These are phyloP conservation scores for Pachycephala philippinensis DNA, from an alignment of 2,113 vertebrate species.

Conservation along the genomic window DNA sequence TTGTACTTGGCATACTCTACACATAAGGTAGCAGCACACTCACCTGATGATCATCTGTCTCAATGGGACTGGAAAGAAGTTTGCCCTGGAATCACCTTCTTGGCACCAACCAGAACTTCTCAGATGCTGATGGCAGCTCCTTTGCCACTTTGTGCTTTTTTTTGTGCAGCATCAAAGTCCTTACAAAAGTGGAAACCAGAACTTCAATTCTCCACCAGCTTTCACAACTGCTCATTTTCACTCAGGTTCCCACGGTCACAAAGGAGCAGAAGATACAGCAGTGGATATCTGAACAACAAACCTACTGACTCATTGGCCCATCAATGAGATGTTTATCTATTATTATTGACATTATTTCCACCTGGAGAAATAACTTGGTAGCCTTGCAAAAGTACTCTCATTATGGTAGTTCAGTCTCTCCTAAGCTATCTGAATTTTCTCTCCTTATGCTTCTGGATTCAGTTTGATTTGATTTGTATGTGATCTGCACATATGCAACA, in stretches of 20 bases:
- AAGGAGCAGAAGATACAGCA: background rate
- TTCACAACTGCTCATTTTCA: background rate
- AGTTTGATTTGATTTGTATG: background rate
- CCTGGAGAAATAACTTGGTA: background rate
- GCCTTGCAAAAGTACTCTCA: background rate
- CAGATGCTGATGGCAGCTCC: background rate
- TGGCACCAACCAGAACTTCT: background rate
- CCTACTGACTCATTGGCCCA: background rate
- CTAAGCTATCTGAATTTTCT: background rate
- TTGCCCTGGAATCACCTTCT: background rate
- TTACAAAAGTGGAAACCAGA: background rate
- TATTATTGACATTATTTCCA: background rate
- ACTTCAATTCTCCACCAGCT: background rate
- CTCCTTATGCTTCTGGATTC: background rate
- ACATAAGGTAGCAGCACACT: rapidly evolving
- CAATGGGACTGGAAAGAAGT: background rate
- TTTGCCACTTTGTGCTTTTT: background rate
- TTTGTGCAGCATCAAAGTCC: background rate
- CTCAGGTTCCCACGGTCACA: background rate
- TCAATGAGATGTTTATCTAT: background rate
- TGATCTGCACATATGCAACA: background rate
- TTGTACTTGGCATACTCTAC: background rate
- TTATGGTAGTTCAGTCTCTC: background rate
- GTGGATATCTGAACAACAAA: background rate
- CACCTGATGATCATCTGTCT: background rate